Percentiles rank a stretch among this genome's conserved stretches.
phyloP scores from a whole-genome alignment of 1,140 invertebrate genomes.

The Cepaea nemoralis region DNA sequence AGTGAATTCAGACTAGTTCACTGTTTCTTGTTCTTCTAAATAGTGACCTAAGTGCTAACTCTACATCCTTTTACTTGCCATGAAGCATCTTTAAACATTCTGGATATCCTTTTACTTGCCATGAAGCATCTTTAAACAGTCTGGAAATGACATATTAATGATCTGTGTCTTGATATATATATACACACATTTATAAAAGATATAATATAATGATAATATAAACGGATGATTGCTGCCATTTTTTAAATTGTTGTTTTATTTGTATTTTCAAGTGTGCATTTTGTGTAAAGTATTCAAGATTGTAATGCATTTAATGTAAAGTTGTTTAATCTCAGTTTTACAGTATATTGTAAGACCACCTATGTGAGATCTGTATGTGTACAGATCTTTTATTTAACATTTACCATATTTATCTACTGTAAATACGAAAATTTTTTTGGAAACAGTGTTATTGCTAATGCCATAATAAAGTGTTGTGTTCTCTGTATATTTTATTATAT shows the following conservation, averaged over 20 bases:
- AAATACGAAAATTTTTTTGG: neutral
- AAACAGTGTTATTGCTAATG: neutral
- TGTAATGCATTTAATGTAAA: neutral
- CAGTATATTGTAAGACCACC: too few species aligned
- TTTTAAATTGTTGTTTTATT: too few species aligned
- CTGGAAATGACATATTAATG: neutral
- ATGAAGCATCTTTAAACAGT: neutral
- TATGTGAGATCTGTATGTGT: neutral
- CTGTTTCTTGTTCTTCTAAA: too few species aligned
- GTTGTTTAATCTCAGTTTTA: neutral
- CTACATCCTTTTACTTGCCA: too few species aligned
- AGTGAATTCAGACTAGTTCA: too few species aligned
- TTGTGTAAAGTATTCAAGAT: neutral
- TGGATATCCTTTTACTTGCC: too few species aligned
- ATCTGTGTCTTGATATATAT: neutral
- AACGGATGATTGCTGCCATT: neutral
- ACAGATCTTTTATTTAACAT: too few species aligned
- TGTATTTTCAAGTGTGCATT: neutral
- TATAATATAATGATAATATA: too few species aligned
- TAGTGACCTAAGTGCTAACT: too few species aligned
- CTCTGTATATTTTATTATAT: neutral
- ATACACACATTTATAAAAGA: neutral
- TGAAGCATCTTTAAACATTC: neutral
- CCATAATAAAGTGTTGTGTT: constrained; percentile 12
- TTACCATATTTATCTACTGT: constrained; percentile 4